These are phyloP conservation scores for Sycobia sp. DNA, from an alignment of 1,140 invertebrate genomes.

Conservation along the genomic window DNA sequence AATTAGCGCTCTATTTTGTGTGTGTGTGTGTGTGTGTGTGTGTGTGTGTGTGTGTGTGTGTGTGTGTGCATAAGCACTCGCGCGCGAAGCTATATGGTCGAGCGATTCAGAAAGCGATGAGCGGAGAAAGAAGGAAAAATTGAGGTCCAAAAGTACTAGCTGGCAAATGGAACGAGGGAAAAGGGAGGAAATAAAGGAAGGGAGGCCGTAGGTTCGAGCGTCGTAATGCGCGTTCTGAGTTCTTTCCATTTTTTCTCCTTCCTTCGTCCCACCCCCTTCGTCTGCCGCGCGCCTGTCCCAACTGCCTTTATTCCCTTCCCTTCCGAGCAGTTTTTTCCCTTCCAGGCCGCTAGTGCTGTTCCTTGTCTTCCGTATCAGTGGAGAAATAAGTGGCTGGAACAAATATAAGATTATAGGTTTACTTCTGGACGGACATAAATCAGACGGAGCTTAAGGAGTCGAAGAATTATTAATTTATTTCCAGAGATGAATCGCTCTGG, in stretches of 20 bases:
- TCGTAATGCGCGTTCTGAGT: constrained; percentile 1
- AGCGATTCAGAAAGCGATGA: too few species aligned
- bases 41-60: not conserved
- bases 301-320: not conserved
- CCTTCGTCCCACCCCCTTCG: not conserved
- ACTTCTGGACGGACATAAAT: too few species aligned
- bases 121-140: not conserved
- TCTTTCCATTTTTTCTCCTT: constrained; percentile 4
- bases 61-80: too few species aligned
- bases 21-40: too few species aligned
- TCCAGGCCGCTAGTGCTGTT: not conserved
- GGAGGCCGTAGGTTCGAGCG: not conserved
- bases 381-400: too few species aligned
- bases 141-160: not conserved
- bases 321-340: too few species aligned
- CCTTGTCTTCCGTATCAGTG: not conserved
- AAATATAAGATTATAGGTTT: not conserved
- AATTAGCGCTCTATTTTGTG: constrained; percentile 26
- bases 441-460: too few species aligned
- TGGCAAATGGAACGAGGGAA: not conserved
- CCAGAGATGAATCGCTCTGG: too few species aligned
- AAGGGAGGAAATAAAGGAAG: constrained; percentile 7
- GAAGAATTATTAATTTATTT: too few species aligned
- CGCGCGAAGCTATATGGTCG: too few species aligned
- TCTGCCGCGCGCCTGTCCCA: too few species aligned